Percentiles rank a stretch among this genome's conserved stretches.
Evolutionary conservation across 2,888 invertebrate genomes (phyloP).

Genomic region (Glyphotaelius pellucidus): DNA sequence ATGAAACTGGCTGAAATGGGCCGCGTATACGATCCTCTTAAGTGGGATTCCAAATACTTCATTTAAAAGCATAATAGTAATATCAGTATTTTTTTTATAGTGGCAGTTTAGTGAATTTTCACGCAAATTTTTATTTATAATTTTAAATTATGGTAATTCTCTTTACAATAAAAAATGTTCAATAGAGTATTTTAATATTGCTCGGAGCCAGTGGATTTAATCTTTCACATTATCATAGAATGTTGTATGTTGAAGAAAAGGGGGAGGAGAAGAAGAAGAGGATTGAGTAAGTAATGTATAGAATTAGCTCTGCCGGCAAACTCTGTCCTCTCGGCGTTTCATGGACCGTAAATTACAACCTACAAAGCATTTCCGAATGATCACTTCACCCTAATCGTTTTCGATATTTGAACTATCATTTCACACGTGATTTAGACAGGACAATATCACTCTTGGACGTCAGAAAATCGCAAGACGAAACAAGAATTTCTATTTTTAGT

Average conservation of each 20-base stretch:
- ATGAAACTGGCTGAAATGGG: too few species aligned
- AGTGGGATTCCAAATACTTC: too few species aligned
- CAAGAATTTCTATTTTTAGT: neutral
- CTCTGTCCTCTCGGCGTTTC: neutral
- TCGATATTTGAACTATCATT: neutral
- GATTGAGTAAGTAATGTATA: neutral
- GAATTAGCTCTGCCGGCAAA: neutral
- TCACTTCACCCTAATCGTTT: neutral
- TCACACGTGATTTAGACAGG: neutral
- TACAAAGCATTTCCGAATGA: neutral
- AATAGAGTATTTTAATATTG: too few species aligned
- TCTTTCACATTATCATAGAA: neutral
- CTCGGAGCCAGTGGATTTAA: neutral
- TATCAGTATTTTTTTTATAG: too few species aligned
- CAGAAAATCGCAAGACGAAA: neutral
- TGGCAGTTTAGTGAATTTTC: too few species aligned
- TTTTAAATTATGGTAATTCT: too few species aligned
- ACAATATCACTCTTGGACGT: neutral
- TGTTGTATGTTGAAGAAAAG: neutral
- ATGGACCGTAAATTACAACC: neutral
- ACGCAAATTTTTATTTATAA: too few species aligned
- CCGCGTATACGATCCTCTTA: too few species aligned
- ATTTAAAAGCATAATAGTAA: too few species aligned
- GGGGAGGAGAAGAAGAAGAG: neutral
- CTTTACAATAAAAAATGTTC: too few species aligned